phyloP scores from a whole-genome alignment of 2,113 vertebrate genomes.

The Amphiprion percula region DNA sequence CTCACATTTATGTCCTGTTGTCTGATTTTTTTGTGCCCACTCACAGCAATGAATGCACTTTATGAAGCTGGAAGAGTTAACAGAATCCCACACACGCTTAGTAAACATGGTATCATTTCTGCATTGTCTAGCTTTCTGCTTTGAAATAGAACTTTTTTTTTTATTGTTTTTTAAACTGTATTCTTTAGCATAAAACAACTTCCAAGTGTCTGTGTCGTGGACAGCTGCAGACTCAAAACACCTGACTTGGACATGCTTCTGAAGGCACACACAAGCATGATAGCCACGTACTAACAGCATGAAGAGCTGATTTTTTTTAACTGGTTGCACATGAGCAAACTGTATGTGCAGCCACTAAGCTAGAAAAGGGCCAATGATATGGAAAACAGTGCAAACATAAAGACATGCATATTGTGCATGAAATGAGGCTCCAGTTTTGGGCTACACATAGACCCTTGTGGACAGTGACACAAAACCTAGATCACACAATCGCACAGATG shows the following conservation, averaged over 20 bases:
- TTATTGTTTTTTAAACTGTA: neutral
- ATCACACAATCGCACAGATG: too few species aligned
- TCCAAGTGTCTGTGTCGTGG: neutral
- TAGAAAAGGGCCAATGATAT: too few species aligned
- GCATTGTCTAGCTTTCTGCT: neutral
- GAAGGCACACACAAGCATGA: neutral
- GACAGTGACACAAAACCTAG: too few species aligned
- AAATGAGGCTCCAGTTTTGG: neutral
- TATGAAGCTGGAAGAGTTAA: slow-evolving; percentile 56
- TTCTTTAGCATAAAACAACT: neutral
- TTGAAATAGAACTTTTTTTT: neutral
- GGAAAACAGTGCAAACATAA: neutral
- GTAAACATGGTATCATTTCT: slow-evolving; percentile 38
- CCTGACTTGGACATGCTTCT: too few species aligned
- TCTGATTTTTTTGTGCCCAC: slow-evolving; percentile 46
- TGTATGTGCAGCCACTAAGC: neutral
- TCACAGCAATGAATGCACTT: slow-evolving; percentile 43
- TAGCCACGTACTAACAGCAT: neutral
- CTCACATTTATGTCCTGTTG: slow-evolving; percentile 68
- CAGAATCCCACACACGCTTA: slow-evolving; percentile 29
- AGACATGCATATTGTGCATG: neutral
- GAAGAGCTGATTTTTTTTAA: neutral
- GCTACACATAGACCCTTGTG: neutral
- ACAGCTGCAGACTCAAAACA: neutral
- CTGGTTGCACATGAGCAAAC: neutral